These are phyloP conservation scores for Heliocidaris tuberculata DNA, from an alignment of 35 echinoderm and acorn worm genomes.

Conservation along the genomic window DNA sequence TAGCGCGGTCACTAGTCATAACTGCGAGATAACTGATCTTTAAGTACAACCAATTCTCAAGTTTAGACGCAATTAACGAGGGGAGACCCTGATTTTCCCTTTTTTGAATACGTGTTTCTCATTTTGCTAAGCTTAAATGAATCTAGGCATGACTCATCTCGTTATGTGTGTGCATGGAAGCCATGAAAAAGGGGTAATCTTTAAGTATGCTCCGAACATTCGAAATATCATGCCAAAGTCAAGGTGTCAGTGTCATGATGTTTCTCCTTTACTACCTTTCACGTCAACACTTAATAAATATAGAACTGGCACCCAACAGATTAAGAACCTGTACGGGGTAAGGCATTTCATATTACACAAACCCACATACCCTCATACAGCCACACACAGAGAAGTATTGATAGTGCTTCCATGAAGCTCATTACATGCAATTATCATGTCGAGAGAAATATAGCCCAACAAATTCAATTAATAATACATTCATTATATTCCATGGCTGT, in stretches of 20 bases:
- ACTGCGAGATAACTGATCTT: background rate
- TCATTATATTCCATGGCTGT: background rate
- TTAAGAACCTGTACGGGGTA: background rate
- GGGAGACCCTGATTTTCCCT: background rate
- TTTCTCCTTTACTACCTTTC: background rate
- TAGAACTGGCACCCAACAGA: background rate
- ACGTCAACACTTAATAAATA: background rate
- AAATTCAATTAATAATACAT: background rate
- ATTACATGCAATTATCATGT: background rate
- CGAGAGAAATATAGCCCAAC: background rate
- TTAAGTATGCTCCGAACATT: background rate
- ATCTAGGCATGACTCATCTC: background rate
- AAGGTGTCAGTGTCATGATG: too few species aligned
- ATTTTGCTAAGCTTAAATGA: conserved; percentile 17
- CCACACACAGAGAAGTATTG: background rate
- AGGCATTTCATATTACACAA: background rate
- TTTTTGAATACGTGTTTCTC: background rate
- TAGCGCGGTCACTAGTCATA: background rate
- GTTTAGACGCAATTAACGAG: background rate
- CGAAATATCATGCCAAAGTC: background rate
- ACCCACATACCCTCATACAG: background rate
- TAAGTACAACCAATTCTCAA: conserved; percentile 3
- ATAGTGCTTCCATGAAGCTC: background rate
- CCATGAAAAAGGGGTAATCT: background rate
- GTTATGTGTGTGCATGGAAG: background rate